Evolutionary conservation across 2,888 invertebrate genomes (phyloP).

Genomic region (Pimpla rufipes): DNA sequence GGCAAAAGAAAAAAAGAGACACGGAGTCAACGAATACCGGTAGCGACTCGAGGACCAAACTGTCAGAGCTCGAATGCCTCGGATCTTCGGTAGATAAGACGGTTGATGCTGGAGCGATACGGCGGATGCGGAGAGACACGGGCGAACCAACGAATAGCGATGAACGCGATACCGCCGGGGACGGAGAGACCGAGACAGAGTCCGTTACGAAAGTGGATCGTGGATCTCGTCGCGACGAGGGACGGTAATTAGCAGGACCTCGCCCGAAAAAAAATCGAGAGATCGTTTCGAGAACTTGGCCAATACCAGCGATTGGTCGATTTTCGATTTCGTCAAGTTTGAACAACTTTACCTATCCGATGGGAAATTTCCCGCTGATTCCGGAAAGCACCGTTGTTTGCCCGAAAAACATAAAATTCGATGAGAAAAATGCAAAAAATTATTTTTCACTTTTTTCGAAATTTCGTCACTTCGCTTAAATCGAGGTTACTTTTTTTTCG

Average conservation of each 20-base stretch:
- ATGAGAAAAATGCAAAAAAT: too few relatives aligned
- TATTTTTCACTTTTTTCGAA: too few relatives aligned
- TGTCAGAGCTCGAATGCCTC: constrained; percentile 51
- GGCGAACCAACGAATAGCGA: constrained; percentile 31
- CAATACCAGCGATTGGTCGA: neutral
- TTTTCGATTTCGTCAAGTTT: too few relatives aligned
- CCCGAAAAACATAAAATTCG: too few relatives aligned
- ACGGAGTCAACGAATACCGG: constrained; percentile 58
- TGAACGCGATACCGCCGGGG: constrained; percentile 28
- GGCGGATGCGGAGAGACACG: constrained; percentile 26
- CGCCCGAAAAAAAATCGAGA: constrained; percentile 12
- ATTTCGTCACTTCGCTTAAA: too few relatives aligned
- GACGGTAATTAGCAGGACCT: constrained; percentile 50
- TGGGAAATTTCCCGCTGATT: too few relatives aligned
- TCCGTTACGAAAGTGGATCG: constrained; percentile 58
- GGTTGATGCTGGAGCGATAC: constrained; percentile 54
- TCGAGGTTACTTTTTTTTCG: too few relatives aligned
- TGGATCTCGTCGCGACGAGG: constrained; percentile 27
- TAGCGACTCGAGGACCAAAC: constrained; percentile 55
- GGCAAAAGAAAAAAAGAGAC: neutral
- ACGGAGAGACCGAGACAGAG: constrained; percentile 32
- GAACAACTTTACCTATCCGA: too few relatives aligned
- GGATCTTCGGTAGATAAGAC: constrained; percentile 60
- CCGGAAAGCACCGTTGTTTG: too few relatives aligned
- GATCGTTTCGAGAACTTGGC: neutral